Evolutionary conservation across 2,797 vertebrate species (phyloP), one percentile per base, ranked within the genome.

Genomic region (Malurus splendens): DNA sequence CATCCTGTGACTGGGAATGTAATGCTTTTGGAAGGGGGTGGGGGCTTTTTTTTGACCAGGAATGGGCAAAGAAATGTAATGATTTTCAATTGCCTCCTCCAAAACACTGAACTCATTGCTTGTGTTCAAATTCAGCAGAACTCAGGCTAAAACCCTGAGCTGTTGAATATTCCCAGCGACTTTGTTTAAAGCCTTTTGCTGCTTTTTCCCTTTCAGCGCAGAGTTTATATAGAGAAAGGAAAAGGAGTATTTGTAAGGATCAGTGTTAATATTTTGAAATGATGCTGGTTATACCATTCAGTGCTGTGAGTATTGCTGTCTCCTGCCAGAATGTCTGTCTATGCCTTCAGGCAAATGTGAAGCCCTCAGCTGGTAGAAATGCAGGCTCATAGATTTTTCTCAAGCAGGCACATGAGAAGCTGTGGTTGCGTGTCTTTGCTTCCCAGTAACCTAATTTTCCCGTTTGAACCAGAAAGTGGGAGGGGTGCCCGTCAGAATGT

Each of bases 381-480:
- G 16, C 47, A 67, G 60, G 16, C 57, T 83, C 62, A 20, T 5
- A 66, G 59, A 2, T 55, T 91, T 89, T 65, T 81, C 65, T 56
- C n/a, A 81, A 38, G 23, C 66, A 83, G 62, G 42, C 84, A 77
- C 25, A n/a, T 38, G 44, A 79, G 42, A 54, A 76, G 48, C 45
- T 82, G 30, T 68, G 74, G 50, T 61, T 86, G 51, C 32, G 38
- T 73, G 48, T 55, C 92, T 88, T 76, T 79, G 38, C 68, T 90
- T 80, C 52, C 55, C 59, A 84, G 54, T 67, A 82, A 92, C 79
- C 52, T 73, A n/a, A 67, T 90, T 86, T 82, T 83, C 67, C 83
- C 74, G 33, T 23, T 45, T 83, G 73, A 77, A 48, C 70, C 39
- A 51, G 38, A 60, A 87, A 76, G 61, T 67, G 56, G 81, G 75